Percentiles rank a stretch among this genome's conserved stretches.
Conservation (phyloP, 1,140 invertebrate species). For the Heliconius eleuchia region DNA sequence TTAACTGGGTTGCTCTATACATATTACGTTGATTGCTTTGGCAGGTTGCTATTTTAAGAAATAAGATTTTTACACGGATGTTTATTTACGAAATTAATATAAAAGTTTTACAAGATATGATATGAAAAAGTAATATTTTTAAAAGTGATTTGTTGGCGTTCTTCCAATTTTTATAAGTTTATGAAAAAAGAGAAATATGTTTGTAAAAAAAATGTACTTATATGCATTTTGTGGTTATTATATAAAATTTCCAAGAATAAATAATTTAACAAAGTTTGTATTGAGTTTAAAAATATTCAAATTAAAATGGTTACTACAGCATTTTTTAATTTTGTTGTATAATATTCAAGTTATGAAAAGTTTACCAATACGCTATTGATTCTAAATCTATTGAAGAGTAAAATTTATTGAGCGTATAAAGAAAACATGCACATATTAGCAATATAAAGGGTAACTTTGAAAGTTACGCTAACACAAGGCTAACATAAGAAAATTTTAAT, state of each 20-base stretch:
- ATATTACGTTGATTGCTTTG: not conserved
- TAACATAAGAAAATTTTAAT: not conserved
- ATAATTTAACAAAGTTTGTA: too few relatives aligned
- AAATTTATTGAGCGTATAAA: slow-evolving; percentile 9
- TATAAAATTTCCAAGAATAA: too few relatives aligned
- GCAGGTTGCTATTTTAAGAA: not conserved
- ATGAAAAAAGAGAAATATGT: too few relatives aligned
- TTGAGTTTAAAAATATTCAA: too few relatives aligned
- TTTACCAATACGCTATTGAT: not conserved
- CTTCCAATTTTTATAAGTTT: not conserved
- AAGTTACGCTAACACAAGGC: not conserved
- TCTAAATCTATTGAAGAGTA: not conserved
- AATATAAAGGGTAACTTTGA: not conserved
- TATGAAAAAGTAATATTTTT: not conserved
- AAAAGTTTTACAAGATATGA: not conserved
- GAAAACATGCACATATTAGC: not conserved
- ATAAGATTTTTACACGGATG: not conserved
- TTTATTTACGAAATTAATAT: not conserved
- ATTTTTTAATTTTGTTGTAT: not conserved
- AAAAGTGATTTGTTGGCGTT: not conserved
- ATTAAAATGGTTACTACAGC: too few relatives aligned
- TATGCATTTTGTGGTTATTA: too few relatives aligned
- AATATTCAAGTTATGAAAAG: not conserved
- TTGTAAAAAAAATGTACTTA: too few relatives aligned
- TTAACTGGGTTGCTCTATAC: slow-evolving; percentile 2